These are phyloP conservation scores for Tiliacea aurago DNA, from an alignment of 2,888 invertebrate species.

Conservation along the genomic window DNA sequence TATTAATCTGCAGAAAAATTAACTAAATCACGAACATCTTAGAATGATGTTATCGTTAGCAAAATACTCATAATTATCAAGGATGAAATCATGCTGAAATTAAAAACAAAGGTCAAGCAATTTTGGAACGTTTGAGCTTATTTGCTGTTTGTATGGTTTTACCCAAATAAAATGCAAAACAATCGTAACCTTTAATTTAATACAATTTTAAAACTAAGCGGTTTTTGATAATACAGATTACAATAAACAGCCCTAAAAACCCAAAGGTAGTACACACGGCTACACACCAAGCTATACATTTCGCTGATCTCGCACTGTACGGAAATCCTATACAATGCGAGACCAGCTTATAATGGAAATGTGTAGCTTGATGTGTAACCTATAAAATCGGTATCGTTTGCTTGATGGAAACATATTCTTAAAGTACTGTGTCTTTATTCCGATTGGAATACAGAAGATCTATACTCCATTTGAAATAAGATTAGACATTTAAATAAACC, in stretches of 20 bases:
- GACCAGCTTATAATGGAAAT: too few relatives aligned
- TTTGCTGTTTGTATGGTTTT: neutral
- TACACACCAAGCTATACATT: too few relatives aligned
- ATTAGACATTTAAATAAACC: too few relatives aligned
- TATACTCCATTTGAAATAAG: too few relatives aligned
- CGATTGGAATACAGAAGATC: too few relatives aligned
- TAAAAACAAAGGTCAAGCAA: constrained; percentile 14
- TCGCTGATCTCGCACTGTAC: too few relatives aligned
- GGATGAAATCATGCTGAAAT: constrained; percentile 13
- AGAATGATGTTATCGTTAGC: constrained; percentile 22
- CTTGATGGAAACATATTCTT: too few relatives aligned
- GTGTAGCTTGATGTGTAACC: too few relatives aligned
- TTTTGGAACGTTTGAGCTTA: neutral
- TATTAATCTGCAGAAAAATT: constrained; percentile 35
- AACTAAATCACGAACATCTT: constrained; percentile 35
- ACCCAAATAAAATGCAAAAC: neutral
- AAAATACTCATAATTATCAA: constrained; percentile 10
- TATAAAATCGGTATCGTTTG: too few relatives aligned
- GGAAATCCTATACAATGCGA: too few relatives aligned
- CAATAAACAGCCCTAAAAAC: neutral
- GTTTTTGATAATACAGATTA: neutral
- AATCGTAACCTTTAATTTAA: neutral
- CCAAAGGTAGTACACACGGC: too few relatives aligned
- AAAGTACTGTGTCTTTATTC: too few relatives aligned
- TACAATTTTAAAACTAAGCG: neutral